These are phyloP conservation scores for Lathronympha strigana DNA, from an alignment of 2,888 invertebrate genomes.

Conservation along the genomic window DNA sequence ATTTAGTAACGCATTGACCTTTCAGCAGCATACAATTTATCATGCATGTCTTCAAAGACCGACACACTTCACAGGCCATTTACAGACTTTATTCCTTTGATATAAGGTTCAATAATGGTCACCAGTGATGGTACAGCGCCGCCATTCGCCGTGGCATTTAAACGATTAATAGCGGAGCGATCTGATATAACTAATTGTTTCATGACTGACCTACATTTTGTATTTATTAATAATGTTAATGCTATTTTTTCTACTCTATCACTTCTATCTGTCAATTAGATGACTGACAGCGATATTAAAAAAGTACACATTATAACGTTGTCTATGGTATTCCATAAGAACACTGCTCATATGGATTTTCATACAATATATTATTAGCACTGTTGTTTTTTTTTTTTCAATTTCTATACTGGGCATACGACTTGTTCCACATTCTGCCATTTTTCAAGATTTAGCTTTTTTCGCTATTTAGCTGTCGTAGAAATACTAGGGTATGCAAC, in stretches of 20 bases:
- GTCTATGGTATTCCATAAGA: too few species aligned
- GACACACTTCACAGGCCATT: background rate
- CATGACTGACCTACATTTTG: slow-evolving; percentile 16
- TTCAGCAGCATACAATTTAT: slow-evolving; percentile 22
- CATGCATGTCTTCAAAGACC: background rate
- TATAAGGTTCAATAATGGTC: background rate
- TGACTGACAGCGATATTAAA: too few species aligned
- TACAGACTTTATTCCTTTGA: background rate
- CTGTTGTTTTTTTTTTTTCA: too few species aligned
- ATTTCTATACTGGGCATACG: too few species aligned
- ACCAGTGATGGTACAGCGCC: background rate
- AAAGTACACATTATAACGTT: too few species aligned
- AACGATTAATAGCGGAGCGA: slow-evolving; percentile 14
- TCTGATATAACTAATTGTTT: slow-evolving; percentile 32
- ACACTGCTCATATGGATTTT: too few species aligned
- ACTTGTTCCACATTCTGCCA: too few species aligned
- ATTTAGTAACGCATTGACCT: slow-evolving; percentile 16
- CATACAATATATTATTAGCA: too few species aligned
- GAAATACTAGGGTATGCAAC: too few species aligned
- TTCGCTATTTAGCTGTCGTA: too few species aligned
- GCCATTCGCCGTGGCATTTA: slow-evolving; percentile 35
- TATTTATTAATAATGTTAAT: slow-evolving; percentile 1
- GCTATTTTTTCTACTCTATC: background rate
- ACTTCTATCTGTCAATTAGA: too few species aligned
- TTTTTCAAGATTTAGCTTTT: too few species aligned